Evolutionary conservation across 2,797 vertebrate genomes (phyloP), one percentile per base, ranked within the genome.

Genomic region (Margarornis squamiger): DNA sequence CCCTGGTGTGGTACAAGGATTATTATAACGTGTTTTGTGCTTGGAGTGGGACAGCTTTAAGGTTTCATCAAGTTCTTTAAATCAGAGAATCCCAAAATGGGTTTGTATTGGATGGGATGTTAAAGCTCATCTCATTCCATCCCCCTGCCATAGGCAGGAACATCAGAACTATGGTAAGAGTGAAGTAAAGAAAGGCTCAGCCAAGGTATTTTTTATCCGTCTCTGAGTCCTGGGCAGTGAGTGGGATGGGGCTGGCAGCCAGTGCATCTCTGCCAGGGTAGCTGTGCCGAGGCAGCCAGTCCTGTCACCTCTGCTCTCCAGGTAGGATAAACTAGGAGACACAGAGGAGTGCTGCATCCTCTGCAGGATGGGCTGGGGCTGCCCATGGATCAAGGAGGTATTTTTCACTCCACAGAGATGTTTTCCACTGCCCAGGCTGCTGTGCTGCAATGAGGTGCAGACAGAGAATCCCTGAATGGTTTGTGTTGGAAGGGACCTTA

Each of bases 11-110:
- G 13, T 10, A 24, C 24, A 17, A 38, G 26, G 11, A 32, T 14
- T 41, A 0, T 45, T 26, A 3, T 1, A 4, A 7, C 7, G 9
- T 59, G 19, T 26, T n/a, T n/a, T 2, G 0, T 39, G 12, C 71
- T 73, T 54, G 52, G 46, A 45, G n/a, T 0, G 7, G 29, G 41
- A 9, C 62, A 58, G 63, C 24, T 71, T 54, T 46, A 62, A 55
- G 46, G 9, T 49, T 84, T 51, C 41, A 54, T 76, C 38, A 10
- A 41, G 52, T 86, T 84, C 36, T 59, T 54, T 36, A 30, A 65
- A 39, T 49, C 57, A 76, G 32, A 76, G 27, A 29, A 43, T 62
- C 55, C 36, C 71, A n/a, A 29, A 12, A 18, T 54, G 34, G 10
- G 14, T 48, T 61, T 67, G 62, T 34, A 12, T 13, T 61, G 26